Evolutionary conservation across 30 jellyfish, hydroid and myxozoan species (phyloP).

Genomic region (Chironex yamaguchii): DNA sequence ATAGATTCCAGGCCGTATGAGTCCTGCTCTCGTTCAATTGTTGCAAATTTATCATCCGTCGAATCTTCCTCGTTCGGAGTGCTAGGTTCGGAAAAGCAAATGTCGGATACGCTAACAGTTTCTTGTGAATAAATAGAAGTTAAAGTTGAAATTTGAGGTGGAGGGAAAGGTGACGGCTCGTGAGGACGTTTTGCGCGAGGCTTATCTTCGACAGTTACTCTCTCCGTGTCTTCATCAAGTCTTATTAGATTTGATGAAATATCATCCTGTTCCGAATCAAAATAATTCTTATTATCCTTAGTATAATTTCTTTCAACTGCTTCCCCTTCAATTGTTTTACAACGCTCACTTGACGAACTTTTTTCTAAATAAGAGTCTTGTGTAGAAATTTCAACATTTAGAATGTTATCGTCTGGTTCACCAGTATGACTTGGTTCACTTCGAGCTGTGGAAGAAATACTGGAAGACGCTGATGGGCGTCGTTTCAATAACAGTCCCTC

Average conservation of each 20-base stretch:
- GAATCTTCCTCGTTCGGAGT: conserved; percentile 59
- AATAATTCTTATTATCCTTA: conserved; percentile 33
- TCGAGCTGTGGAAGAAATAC: background rate
- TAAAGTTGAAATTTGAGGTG: conserved; percentile 79
- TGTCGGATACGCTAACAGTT: conserved; percentile 89
- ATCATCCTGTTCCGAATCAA: conserved; percentile 58
- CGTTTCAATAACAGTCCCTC: background rate
- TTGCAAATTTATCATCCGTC: background rate
- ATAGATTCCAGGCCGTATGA: conserved; percentile 67
- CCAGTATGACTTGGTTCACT: background rate
- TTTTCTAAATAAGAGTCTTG: conserved; percentile 46
- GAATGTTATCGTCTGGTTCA: background rate
- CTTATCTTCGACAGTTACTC: conserved; percentile 63
- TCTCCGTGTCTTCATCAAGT: conserved; percentile 75
- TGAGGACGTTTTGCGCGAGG: conserved; percentile 72
- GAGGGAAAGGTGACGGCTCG: conserved; percentile 84
- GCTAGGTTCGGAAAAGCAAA: conserved; percentile 82
- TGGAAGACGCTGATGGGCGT: background rate
- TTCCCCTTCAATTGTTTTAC: conserved; percentile 89
- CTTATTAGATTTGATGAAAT: conserved; percentile 51
- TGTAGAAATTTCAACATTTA: conserved; percentile 52
- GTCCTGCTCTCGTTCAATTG: conserved; percentile 36
- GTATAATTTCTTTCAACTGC: conserved; percentile 85
- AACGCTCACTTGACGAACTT: conserved; percentile 74
- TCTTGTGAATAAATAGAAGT: conserved; percentile 91